Evolutionary conservation across 2,797 vertebrate species (phyloP), one percentile per base, ranked within the genome.

Genomic region (Rhinichthys osculus): DNA sequence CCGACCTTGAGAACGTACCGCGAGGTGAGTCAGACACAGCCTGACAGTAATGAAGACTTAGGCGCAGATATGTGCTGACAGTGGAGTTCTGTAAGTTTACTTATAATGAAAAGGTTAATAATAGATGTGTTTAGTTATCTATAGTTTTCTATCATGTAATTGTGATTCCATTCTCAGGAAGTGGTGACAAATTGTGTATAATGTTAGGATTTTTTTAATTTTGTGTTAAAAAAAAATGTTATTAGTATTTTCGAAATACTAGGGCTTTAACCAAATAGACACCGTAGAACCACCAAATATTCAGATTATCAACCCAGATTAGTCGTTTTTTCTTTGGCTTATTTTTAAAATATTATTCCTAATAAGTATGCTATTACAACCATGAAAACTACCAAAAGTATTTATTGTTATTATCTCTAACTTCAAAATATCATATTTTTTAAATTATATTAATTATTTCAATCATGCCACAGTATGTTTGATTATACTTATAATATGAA

Each of bases 1-100:
- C 16, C 38, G 73, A 81, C 78, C 69, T 59, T 52, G 81, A 82
- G 30, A 86, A 69, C 11, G 6, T 50, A 78, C n/a, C 2, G 35
- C 4, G 35, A 81, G 67, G 67, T 57, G 76, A 87, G 62, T 30
- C 21, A 73, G 59, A 83, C 57, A 67, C 54, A 73, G 64, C 33
- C 73, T 35, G 47, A 76, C 57, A 70, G 30, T 76, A 62, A 70
- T 54, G 11, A 30, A 19, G 62, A 81, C 62, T 35, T 33, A 54
- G 14, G 40, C 0, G 27, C 42, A 82, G 73, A 69, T 35, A 35
- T 80, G 14, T 30, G 23, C 54, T 64, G 14, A 78, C 3, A 16
- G 5, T 64, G 62, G 13, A 64, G 62, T 64, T 30, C 23, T 62
- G 21, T n/a, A 38, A n/a, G 14, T 62, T 78, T 17, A 16, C 23